Percentiles rank a stretch among this genome's conserved stretches.
phyloP scores from a whole-genome alignment of 2,797 vertebrate genomes.

The Enteromius anoplus region DNA sequence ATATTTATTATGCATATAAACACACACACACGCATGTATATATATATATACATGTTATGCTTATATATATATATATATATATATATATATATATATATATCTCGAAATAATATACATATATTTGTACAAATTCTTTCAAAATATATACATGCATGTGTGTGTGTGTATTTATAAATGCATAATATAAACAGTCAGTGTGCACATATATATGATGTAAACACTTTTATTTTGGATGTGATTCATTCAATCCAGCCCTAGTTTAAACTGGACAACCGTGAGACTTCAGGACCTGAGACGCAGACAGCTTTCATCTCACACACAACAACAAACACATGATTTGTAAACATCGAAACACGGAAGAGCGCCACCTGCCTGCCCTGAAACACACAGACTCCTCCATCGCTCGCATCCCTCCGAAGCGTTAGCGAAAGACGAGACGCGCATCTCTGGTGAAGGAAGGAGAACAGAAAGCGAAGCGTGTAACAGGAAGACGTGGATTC shows the following conservation, averaged over 20 bases:
- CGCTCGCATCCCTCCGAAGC: not conserved
- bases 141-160: too few species aligned
- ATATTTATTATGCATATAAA: too few species aligned
- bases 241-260: not conserved
- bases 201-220: too few species aligned
- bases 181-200: too few species aligned
- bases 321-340: not conserved
- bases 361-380: slow-evolving; percentile 1
- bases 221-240: too few species aligned
- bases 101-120: too few species aligned
- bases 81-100: too few species aligned
- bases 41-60: too few species aligned
- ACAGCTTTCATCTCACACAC: slow-evolving; percentile 6
- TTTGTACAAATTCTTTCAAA: too few species aligned
- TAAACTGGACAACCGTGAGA: slow-evolving; percentile 3
- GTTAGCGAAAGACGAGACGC: not conserved
- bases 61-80: too few species aligned
- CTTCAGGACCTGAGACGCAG: slow-evolving; percentile 16
- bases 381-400: not conserved
- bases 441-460: slow-evolving; percentile 6
- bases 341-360: slow-evolving; percentile 1
- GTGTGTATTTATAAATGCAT: too few species aligned
- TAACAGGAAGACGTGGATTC: slow-evolving; percentile 73
- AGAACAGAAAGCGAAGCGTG: slow-evolving; percentile 42
- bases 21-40: too few species aligned